phyloP scores from a whole-genome alignment of 2,888 invertebrate genomes.

The Lydus trimaculatus region DNA sequence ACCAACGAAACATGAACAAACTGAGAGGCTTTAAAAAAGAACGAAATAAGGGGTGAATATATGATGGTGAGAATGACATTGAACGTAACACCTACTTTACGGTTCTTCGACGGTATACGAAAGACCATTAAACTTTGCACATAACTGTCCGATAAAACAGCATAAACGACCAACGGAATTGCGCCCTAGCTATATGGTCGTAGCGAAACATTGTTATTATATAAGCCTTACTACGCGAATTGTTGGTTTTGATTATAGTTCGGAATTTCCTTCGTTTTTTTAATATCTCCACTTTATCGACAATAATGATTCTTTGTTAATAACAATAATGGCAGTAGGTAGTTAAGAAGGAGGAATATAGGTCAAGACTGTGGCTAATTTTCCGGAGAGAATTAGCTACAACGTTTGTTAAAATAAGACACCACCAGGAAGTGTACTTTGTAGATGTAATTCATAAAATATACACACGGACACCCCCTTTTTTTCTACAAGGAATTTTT shows the following conservation, averaged over 20 bases:
- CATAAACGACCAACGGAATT: constrained; percentile 46
- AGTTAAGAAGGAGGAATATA: too few species aligned
- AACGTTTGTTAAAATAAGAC: too few species aligned
- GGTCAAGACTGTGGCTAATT: too few species aligned
- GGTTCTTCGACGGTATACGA: constrained; percentile 27
- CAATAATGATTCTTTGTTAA: neutral
- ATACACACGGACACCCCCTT: too few species aligned
- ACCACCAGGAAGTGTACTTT: too few species aligned
- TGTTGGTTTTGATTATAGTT: neutral
- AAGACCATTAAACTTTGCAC: constrained; percentile 46
- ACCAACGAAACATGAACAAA: neutral
- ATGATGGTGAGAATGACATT: constrained; percentile 20
- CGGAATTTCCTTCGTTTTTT: neutral
- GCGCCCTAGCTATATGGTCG: constrained; percentile 39
- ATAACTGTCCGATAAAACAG: constrained; percentile 47
- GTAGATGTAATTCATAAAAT: too few species aligned
- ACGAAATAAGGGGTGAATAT: constrained; percentile 1
- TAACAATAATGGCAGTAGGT: neutral
- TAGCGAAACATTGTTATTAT: constrained; percentile 39
- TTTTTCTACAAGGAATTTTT: neutral
- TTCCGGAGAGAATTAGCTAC: too few species aligned
- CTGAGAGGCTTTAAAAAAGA: neutral
- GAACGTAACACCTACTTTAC: constrained; percentile 30
- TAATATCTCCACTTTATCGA: neutral
- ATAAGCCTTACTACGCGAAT: neutral